Evolutionary conservation across 2,888 invertebrate genomes (phyloP).

Genomic region (Rhodophaea formosa): DNA sequence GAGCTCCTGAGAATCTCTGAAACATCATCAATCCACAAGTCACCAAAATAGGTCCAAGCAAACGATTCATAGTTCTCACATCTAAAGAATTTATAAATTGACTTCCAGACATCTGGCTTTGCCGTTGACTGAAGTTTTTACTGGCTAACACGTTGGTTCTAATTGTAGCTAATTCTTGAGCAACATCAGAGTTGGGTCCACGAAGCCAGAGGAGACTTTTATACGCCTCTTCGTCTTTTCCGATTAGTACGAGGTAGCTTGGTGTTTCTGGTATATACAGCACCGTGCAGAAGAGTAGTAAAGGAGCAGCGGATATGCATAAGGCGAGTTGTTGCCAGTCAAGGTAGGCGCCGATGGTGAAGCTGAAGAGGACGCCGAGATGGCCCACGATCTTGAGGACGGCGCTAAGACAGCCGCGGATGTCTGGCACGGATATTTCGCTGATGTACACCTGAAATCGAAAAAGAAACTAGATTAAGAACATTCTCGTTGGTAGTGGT

Average conservation of each 20-base stretch:
- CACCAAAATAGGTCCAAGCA: constrained; percentile 88
- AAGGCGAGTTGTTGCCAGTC: constrained; percentile 93
- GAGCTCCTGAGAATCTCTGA: constrained; percentile 91
- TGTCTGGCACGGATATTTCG: constrained; percentile 93
- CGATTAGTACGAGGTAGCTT: constrained; percentile 88
- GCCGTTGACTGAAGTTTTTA: constrained; percentile 73
- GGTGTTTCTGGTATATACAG: constrained; percentile 94
- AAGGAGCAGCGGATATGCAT: constrained; percentile 88
- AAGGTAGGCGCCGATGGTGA: constrained; percentile 90
- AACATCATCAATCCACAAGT: constrained; percentile 94
- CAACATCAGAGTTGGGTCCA: constrained; percentile 89
- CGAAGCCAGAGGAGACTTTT: constrained; percentile 89
- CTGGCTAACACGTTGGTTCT: constrained; percentile 84
- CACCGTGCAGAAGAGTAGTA: constrained; percentile 88
- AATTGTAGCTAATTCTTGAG: constrained; percentile 86
- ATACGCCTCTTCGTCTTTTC: constrained; percentile 84
- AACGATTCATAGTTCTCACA: constrained; percentile 69
- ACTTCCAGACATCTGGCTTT: constrained; percentile 68
- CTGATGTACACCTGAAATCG: constrained; percentile 90
- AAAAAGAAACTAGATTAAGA: neutral
- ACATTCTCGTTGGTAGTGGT: too few species aligned
- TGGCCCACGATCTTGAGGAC: constrained; percentile 92
- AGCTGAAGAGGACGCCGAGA: constrained; percentile 91
- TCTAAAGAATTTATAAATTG: constrained; percentile 68
- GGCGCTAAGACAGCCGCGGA: constrained; percentile 92